Evolutionary conservation across 1,140 invertebrate genomes (phyloP).

Genomic region (Pseudomyrmex pallidus): DNA sequence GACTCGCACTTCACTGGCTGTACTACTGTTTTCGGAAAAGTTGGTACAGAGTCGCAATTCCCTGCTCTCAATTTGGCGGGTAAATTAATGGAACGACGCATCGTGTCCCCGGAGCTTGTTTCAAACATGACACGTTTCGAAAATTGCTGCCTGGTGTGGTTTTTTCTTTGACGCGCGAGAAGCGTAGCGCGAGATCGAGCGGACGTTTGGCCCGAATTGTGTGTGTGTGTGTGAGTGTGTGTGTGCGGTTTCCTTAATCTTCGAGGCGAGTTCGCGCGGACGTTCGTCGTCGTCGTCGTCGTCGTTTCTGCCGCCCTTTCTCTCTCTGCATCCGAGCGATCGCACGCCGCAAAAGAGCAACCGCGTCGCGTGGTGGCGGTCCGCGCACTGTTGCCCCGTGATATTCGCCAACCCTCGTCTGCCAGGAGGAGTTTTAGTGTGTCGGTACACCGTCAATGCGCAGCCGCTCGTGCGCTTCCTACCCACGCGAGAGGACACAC

Average conservation of each 20-base stretch:
- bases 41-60: slow-evolving; percentile 32
- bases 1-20: slow-evolving; percentile 18
- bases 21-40: slow-evolving; percentile 14
- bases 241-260: background rate
- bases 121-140: slow-evolving; percentile 41
- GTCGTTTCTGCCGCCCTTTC: background rate
- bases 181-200: background rate
- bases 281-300: background rate
- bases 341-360: slow-evolving; percentile 59
- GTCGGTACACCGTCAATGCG: slow-evolving; percentile 62
- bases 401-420: slow-evolving; percentile 67
- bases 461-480: slow-evolving; percentile 66
- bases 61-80: slow-evolving; percentile 32
- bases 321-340: slow-evolving; percentile 12
- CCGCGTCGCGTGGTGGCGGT: slow-evolving; percentile 79
- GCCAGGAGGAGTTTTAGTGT: slow-evolving; percentile 69
- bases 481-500: background rate
- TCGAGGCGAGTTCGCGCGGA: background rate
- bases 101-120: slow-evolving; percentile 41
- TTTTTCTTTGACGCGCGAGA: background rate
- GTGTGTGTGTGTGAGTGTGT: too few relatives aligned
- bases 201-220: background rate
- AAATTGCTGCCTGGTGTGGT: slow-evolving; percentile 15
- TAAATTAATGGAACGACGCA: slow-evolving; percentile 40
- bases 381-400: slow-evolving; percentile 77